phyloP scores from a whole-genome alignment of 2,888 invertebrate species.

The Chirona hameri region DNA sequence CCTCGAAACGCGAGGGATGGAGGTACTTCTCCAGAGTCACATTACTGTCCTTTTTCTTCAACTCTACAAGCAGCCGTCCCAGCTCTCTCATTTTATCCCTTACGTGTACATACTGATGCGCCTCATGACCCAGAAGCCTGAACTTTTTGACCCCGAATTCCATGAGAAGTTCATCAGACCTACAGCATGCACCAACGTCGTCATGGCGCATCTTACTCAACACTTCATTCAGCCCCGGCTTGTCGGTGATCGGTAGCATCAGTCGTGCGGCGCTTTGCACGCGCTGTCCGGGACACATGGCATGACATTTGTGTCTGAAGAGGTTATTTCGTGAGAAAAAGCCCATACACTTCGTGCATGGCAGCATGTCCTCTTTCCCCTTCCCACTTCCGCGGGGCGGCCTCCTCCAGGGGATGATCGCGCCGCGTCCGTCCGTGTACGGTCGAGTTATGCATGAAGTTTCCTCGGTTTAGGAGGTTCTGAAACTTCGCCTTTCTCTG shows the following conservation, averaged over 20 bases:
- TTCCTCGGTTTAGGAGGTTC: not conserved
- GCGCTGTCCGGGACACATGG: not conserved
- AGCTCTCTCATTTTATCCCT: not conserved
- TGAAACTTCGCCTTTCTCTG: not conserved
- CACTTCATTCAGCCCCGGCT: not conserved
- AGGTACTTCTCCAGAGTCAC: not conserved
- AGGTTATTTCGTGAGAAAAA: not conserved
- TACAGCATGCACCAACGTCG: not conserved
- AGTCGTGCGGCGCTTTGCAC: not conserved
- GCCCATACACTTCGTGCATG: not conserved
- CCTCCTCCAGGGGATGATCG: not conserved
- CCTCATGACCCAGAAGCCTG: not conserved
- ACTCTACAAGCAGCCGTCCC: not conserved
- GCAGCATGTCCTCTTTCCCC: not conserved
- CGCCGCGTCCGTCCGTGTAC: not conserved
- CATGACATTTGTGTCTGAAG: not conserved
- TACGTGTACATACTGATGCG: not conserved
- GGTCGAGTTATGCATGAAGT: not conserved
- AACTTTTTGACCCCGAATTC: not conserved
- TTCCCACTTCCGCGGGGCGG: not conserved
- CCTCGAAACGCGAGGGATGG: not conserved
- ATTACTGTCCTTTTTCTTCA: not conserved
- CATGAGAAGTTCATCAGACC: not conserved
- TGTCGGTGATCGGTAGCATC: not conserved
- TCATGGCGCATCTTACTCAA: not conserved